These are phyloP conservation scores for Pogonomyrmex californicus DNA, from an alignment of 1,140 invertebrate genomes.

Conservation along the genomic window DNA sequence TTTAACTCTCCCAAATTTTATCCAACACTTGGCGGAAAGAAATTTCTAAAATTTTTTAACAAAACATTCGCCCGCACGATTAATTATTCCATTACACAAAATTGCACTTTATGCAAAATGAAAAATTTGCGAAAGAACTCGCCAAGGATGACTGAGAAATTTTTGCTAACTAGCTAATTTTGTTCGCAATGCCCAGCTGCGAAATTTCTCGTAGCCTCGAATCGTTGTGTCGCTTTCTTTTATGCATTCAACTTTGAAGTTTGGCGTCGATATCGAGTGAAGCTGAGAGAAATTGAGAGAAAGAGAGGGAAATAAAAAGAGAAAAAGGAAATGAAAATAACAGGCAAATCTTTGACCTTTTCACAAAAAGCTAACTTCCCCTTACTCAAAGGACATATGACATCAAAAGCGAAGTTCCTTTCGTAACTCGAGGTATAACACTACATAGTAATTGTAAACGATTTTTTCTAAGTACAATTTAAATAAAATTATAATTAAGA, in stretches of 20 bases:
- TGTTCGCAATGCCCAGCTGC: background rate
- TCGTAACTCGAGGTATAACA: too few relatives aligned
- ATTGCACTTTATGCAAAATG: background rate
- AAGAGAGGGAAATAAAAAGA: background rate
- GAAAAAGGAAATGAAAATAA: background rate
- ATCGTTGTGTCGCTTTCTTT: background rate
- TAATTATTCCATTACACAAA: slow-evolving; percentile 23
- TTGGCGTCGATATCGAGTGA: slow-evolving; percentile 21
- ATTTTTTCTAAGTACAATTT: too few relatives aligned
- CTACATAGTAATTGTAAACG: too few relatives aligned
- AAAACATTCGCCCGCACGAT: background rate
- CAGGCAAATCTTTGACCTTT: slow-evolving; percentile 38
- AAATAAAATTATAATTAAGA: too few relatives aligned
- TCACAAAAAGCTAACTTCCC: slow-evolving; percentile 1
- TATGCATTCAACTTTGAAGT: slow-evolving; percentile 5
- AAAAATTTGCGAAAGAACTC: background rate
- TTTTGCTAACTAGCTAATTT: slow-evolving; percentile 8
- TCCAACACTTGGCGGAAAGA: background rate
- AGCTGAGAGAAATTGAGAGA: background rate
- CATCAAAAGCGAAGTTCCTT: too few relatives aligned
- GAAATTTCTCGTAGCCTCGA: background rate
- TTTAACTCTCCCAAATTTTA: background rate
- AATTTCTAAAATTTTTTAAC: slow-evolving; percentile 35
- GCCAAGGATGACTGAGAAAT: background rate
- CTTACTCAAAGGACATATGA: background rate